Evolutionary conservation across 1,140 invertebrate genomes (phyloP), one percentile per base, ranked within the genome.

Genomic region (Temnothorax curvispinosus): DNA sequence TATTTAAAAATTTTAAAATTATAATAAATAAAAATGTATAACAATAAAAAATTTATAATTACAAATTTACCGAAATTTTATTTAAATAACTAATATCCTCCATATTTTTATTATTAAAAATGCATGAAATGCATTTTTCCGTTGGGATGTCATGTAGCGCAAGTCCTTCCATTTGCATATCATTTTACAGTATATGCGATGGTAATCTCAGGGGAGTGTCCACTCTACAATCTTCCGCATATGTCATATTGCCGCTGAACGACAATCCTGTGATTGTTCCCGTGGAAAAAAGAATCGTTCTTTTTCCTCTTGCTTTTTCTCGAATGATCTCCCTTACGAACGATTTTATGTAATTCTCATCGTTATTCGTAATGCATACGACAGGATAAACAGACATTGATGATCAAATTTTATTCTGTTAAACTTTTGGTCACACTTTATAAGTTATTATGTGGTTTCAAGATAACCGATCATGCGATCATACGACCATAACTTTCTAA

Each of bases 31-130:
- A 35, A 21, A 44, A 21, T 67, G n/a, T 44, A 67, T 13, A 44
- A 62, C 27, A 62, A 41, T 21, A 27, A 27, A 58, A 82, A 44
- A 21, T 58, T 35, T 74, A 74, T 47, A 47, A 18, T 58, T 35
- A n/a, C 13, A 11, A 75, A 35, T 84, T 75, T n/a, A 35, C 27
- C 13, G n/a, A 44, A 44, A 8, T 58, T 60, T 84, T 1, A 74
- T 82, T 60, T 62, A 62, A 84, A 75, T 62, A 75, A 75, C 54
- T 74, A 82, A 84, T 62, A n/a, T 35, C n/a, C 27, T 47, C 41
- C 38, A 84, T 27, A 80, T 84, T 75, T 58, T 74, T 84, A 84
- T 84, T 84, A 84, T 84, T 84, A 84, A 75, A 84, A 84, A 84
- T 84, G 80, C 54, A 84, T 75, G 80, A 84, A 84, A 75, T 75